A percentile compares a stretch with the other conserved stretches of the same genome.
Conservation (phyloP, 2,797 vertebrate genomes). For the Channa striata region DNA sequence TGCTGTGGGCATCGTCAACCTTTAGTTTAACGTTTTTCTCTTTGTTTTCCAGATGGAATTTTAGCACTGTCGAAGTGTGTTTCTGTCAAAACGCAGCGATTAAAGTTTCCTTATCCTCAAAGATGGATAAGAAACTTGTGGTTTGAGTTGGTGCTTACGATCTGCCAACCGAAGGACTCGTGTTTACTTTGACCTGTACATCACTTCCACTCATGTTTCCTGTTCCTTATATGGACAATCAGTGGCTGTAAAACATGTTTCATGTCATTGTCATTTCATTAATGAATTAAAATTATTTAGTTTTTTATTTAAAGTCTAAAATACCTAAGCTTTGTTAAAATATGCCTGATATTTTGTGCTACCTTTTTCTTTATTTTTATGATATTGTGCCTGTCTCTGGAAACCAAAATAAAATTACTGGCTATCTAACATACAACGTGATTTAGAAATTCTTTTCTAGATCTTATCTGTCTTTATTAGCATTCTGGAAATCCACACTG, state of each 20-base stretch:
- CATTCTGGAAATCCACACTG: too few relatives aligned
- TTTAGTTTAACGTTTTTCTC: not conserved
- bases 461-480: not conserved
- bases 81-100: too few relatives aligned
- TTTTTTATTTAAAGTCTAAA: slow-evolving; percentile 2
- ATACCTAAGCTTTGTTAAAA: not conserved
- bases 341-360: not conserved
- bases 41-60: slow-evolving; percentile 59
- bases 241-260: slow-evolving; percentile 2
- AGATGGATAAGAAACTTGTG: slow-evolving; percentile 29
- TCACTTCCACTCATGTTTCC: slow-evolving; percentile 10
- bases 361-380: not conserved
- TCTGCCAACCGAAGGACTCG: slow-evolving; percentile 23
- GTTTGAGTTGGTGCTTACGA: slow-evolving; percentile 1
- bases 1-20: not conserved
- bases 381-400: not conserved
- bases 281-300: slow-evolving; percentile 5
- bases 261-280: not conserved
- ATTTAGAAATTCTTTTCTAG: not conserved
- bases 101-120: too few relatives aligned
- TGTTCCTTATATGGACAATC: slow-evolving; percentile 8
- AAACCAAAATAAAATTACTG: slow-evolving; percentile 18
- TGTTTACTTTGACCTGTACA: slow-evolving; percentile 16
- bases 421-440: not conserved
- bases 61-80: slow-evolving; percentile 33